Conservation (phyloP, 2,797 vertebrate genomes). For the Microctenopoma lineatum region DNA sequence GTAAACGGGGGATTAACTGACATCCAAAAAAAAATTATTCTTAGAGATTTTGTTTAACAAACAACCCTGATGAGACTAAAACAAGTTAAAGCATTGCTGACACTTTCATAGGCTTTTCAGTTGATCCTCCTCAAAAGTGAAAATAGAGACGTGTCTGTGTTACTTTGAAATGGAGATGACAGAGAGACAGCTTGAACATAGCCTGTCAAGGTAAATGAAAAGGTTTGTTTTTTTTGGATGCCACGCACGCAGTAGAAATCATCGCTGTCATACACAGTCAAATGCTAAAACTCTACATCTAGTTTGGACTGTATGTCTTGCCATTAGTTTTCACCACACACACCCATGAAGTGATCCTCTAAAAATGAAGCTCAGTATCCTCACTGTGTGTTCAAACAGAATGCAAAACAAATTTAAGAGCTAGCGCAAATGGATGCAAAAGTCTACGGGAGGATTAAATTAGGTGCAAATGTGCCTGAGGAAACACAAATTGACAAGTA, state of each 20-base stretch:
- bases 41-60: slow-evolving; percentile 63
- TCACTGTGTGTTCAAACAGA: no score
- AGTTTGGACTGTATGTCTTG: no score
- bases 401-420: not conserved
- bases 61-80: slow-evolving; percentile 65
- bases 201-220: slow-evolving; percentile 26
- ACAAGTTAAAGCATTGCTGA: slow-evolving; percentile 61
- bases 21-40: slow-evolving; percentile 74
- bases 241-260: slow-evolving; percentile 13
- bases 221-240: slow-evolving; percentile 14
- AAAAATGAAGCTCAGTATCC: no score
- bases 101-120: slow-evolving; percentile 30
- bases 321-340: no score
- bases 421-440: not conserved
- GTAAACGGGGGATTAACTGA: slow-evolving; percentile 68
- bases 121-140: slow-evolving; percentile 49
- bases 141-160: slow-evolving; percentile 49
- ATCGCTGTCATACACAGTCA: slow-evolving; percentile 1
- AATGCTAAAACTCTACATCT: slow-evolving; percentile 26
- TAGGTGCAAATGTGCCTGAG: not conserved
- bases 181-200: slow-evolving; percentile 27
- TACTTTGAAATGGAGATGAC: slow-evolving; percentile 67
- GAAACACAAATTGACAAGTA: not conserved
- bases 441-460: not conserved
- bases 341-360: no score